Percentiles rank a stretch among this genome's conserved stretches.
phyloP scores from a whole-genome alignment of 53 echinoderm and acorn worm species.

The Paracentrotus lividus region DNA sequence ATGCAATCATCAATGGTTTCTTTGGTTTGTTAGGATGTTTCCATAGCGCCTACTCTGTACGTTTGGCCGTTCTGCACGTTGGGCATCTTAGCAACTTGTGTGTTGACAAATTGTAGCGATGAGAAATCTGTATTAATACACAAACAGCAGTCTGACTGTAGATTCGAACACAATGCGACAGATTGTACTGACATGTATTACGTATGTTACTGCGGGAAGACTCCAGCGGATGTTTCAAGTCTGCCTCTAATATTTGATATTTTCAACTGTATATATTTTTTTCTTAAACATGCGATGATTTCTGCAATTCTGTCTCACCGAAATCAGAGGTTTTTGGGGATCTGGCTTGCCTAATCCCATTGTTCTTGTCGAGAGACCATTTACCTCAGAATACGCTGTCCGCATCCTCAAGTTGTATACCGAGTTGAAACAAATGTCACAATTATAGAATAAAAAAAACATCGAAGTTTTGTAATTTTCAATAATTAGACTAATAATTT shows the following conservation, averaged over 20 bases:
- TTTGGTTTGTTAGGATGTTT: constrained; percentile 36
- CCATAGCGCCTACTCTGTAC: constrained; percentile 80
- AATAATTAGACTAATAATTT: neutral
- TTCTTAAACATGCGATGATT: too few species aligned
- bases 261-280: too few species aligned
- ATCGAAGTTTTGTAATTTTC: neutral
- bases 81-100: constrained; percentile 83
- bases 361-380: constrained; percentile 75
- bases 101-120: too few species aligned
- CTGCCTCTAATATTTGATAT: too few species aligned
- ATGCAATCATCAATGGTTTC: neutral
- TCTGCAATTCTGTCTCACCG: neutral
- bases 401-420: constrained; percentile 83
- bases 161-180: too few species aligned
- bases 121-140: too few species aligned
- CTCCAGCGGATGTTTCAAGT: too few species aligned
- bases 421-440: too few species aligned
- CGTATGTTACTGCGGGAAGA: too few species aligned
- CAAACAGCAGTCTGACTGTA: too few species aligned
- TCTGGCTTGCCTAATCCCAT: constrained; percentile 6
- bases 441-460: neutral
- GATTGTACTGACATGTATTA: too few species aligned
- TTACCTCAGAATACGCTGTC: constrained; percentile 80
- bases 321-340: neutral
- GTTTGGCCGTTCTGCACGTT: constrained; percentile 80